These are phyloP conservation scores for Phortica variegata DNA, from an alignment of 1,140 invertebrate genomes.

Conservation along the genomic window DNA sequence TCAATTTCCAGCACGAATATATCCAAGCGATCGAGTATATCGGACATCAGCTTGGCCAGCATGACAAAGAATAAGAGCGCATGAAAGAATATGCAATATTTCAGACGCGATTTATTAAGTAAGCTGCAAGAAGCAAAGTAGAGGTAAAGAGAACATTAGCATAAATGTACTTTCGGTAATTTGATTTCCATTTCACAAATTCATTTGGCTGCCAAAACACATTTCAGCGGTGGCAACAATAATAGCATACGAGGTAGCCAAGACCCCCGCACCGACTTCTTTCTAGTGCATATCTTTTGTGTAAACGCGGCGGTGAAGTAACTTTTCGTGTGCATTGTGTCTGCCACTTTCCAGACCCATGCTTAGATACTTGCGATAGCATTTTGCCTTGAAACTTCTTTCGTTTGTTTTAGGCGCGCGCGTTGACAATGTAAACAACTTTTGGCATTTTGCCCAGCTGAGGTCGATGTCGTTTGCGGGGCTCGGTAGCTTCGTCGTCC, in stretches of 20 bases:
- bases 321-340: no score
- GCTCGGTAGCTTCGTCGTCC: conserved; percentile 11
- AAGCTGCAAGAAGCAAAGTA: conserved; percentile 70
- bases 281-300: not conserved
- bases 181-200: not conserved
- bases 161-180: conserved; percentile 1
- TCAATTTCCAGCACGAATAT: conserved; percentile 93
- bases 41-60: conserved; percentile 86
- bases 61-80: conserved; percentile 86
- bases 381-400: not conserved
- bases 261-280: not conserved
- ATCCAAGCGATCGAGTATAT: conserved; percentile 87
- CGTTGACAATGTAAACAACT: conserved; percentile 29
- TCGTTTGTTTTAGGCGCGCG: no score
- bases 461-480: not conserved
- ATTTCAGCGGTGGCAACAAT: no score
- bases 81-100: conserved; percentile 91
- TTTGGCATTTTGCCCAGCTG: conserved; percentile 16
- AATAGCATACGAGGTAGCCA: no score
- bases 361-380: no score
- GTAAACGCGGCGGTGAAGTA: not conserved
- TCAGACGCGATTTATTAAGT: conserved; percentile 87
- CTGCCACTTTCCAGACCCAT: no score
- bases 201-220: no score
- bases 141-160: conserved; percentile 14